Conservation (phyloP, 2,888 invertebrate genomes). For the Sminthurides aquaticus region DNA sequence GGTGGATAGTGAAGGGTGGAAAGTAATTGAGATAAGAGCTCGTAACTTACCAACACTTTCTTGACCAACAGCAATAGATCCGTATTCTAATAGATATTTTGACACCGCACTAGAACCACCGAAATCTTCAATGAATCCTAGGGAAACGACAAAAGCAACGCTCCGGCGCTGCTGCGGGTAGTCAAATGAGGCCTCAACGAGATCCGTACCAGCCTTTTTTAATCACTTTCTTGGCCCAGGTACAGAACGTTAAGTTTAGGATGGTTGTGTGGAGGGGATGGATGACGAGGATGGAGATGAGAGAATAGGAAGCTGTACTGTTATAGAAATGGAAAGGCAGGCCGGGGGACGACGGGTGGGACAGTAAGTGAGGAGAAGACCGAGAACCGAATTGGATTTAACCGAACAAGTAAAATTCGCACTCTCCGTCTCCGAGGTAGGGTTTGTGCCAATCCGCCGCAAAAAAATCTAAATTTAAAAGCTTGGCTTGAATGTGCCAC, state of each 20-base stretch:
- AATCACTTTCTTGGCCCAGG: constrained; percentile 44
- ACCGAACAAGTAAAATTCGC: constrained; percentile 21
- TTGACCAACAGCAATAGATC: constrained; percentile 22
- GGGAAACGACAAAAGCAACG: constrained; percentile 32
- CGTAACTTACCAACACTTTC: constrained; percentile 38
- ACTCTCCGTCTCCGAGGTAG: constrained; percentile 24
- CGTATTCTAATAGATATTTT: constrained; percentile 22
- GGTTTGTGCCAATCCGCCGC: constrained; percentile 34
- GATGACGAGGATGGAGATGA: too few relatives aligned
- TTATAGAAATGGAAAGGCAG: background rate
- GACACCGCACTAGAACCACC: constrained; percentile 25
- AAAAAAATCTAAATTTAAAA: constrained; percentile 37
- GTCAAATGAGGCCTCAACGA: constrained; percentile 43
- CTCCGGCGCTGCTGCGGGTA: constrained; percentile 43
- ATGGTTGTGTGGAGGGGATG: too few relatives aligned
- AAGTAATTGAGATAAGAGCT: too few relatives aligned
- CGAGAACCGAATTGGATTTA: background rate
- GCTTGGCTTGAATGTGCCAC: constrained; percentile 21
- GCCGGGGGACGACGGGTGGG: background rate
- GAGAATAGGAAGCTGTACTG: too few relatives aligned
- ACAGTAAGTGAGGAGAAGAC: background rate
- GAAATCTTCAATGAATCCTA: constrained; percentile 15
- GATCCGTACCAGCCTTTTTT: constrained; percentile 43
- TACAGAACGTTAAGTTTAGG: constrained; percentile 34
- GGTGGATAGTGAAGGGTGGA: too few relatives aligned